Percentiles rank a stretch among this genome's conserved stretches.
phyloP scores from a whole-genome alignment of 2,113 vertebrate genomes.

The Clarias magur region DNA sequence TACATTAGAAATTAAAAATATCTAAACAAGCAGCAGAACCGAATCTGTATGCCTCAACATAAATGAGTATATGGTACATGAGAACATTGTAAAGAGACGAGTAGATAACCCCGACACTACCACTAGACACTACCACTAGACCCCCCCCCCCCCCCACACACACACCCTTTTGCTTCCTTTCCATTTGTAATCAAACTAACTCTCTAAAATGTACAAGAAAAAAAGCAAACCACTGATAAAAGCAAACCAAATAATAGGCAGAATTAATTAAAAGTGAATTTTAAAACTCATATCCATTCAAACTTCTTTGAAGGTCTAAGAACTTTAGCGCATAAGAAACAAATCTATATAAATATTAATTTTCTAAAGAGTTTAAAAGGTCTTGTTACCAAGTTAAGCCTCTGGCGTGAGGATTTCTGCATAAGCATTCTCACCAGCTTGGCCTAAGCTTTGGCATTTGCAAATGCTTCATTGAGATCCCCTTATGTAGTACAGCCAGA shows the following conservation, averaged over 20 bases:
- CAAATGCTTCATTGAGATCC: not conserved
- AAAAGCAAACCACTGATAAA: not conserved
- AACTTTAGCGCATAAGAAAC: not conserved
- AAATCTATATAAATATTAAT: not conserved
- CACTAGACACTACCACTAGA: too few relatives aligned
- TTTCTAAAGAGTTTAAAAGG: not conserved
- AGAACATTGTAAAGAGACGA: not conserved
- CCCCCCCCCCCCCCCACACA: too few relatives aligned
- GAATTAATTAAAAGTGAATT: not conserved
- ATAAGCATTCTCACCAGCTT: not conserved
- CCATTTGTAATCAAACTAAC: not conserved
- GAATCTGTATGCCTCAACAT: not conserved
- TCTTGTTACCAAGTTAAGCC: not conserved
- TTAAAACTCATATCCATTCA: not conserved
- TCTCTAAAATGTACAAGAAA: not conserved
- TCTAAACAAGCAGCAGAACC: not conserved
- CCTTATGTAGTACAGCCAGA: constrained; percentile 5
- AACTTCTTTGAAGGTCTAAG: not conserved
- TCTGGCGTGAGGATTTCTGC: not conserved
- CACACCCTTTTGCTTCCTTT: not conserved
- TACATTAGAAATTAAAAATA: not conserved
- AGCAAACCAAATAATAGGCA: too few relatives aligned
- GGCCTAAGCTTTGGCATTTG: constrained; percentile 9
- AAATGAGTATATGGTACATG: not conserved
- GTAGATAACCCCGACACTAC: not conserved